Percentiles rank a stretch among this genome's conserved stretches.
phyloP scores from a whole-genome alignment of 2,113 vertebrate species.

The Nanorana parkeri region DNA sequence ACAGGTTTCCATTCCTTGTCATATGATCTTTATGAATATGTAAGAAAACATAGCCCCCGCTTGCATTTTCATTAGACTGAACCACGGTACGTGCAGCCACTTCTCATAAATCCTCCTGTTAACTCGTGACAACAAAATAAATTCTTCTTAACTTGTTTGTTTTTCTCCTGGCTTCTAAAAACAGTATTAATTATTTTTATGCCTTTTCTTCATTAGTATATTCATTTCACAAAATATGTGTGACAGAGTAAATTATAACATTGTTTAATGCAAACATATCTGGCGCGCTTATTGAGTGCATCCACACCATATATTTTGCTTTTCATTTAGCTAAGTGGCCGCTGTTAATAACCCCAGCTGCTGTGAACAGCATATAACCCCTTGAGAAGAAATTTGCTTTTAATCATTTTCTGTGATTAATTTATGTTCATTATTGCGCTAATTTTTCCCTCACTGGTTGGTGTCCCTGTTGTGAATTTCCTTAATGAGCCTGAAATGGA shows the following conservation, averaged over 20 bases:
- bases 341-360: slow-evolving; percentile 50
- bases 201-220: slow-evolving; percentile 57
- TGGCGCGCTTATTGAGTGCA: slow-evolving; percentile 52
- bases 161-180: slow-evolving; percentile 31
- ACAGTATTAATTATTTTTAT: slow-evolving; percentile 53
- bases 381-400: slow-evolving; percentile 53
- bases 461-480: slow-evolving; percentile 48
- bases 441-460: slow-evolving; percentile 42
- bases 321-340: slow-evolving; percentile 58
- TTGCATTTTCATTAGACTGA: neutral
- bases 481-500: slow-evolving; percentile 49
- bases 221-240: slow-evolving; percentile 57
- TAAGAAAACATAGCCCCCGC: too few species aligned
- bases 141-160: slow-evolving; percentile 47
- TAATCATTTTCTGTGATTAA: slow-evolving; percentile 56
- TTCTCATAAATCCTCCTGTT: neutral
- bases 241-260: slow-evolving; percentile 57
- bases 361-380: slow-evolving; percentile 55
- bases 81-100: neutral
- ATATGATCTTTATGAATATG: too few species aligned
- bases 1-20: too few species aligned
- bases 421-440: slow-evolving; percentile 51
- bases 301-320: slow-evolving; percentile 57
- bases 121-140: slow-evolving; percentile 10
- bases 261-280: slow-evolving; percentile 58